phyloP scores from a whole-genome alignment of 2,113 vertebrate species.

The Lepidothrix coronata region DNA sequence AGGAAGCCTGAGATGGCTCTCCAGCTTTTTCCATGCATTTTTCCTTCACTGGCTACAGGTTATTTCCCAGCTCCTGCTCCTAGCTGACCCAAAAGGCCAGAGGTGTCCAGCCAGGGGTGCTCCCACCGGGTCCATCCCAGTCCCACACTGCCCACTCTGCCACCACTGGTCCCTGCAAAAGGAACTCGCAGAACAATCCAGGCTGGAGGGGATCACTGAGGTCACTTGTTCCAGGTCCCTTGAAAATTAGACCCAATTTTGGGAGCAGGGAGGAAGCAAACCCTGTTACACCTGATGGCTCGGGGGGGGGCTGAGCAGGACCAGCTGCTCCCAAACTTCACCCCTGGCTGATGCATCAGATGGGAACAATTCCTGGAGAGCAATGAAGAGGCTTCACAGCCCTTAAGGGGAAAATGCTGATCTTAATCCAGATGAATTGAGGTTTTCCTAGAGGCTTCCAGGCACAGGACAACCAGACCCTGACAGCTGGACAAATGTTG shows the following conservation, averaged over 20 bases:
- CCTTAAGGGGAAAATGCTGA: background rate
- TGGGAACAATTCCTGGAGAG: background rate
- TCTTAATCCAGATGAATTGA: background rate
- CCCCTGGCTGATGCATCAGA: background rate
- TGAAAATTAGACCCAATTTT: background rate
- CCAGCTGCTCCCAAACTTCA: background rate
- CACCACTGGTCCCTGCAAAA: accelerated
- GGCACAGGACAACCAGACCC: background rate
- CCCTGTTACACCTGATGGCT: background rate
- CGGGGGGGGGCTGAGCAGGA: background rate
- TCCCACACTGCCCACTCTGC: background rate
- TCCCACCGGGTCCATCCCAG: background rate
- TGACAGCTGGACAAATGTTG: background rate
- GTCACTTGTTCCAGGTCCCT: background rate
- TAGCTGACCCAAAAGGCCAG: background rate
- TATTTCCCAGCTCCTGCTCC: background rate
- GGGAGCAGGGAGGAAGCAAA: background rate
- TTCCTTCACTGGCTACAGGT: background rate
- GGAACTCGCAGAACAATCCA: background rate
- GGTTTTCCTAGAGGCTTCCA: background rate
- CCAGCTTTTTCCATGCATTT: background rate
- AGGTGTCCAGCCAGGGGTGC: background rate
- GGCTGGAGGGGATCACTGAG: background rate
- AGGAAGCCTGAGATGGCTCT: background rate
- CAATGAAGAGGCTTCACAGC: background rate